phyloP scores from a whole-genome alignment of 2,888 invertebrate genomes.

The Neoitamus cyanurus region DNA sequence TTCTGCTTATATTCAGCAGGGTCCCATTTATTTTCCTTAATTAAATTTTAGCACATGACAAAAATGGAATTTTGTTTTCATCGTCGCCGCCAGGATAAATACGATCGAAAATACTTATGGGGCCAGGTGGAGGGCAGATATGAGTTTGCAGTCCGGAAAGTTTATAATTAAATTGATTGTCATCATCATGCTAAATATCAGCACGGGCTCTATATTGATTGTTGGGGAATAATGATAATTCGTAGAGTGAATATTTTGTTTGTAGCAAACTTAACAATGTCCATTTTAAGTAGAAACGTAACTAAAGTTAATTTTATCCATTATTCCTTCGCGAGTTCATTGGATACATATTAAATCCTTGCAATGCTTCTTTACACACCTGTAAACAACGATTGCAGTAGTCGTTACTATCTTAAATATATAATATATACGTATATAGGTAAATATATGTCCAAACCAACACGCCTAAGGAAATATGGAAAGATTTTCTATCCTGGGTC shows the following conservation, averaged over 20 bases:
- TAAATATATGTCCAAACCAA: no score
- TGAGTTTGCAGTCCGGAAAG: slow-evolving; percentile 11
- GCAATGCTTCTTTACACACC: no score
- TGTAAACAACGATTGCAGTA: no score
- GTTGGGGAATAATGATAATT: neutral
- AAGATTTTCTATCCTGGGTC: no score
- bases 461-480: no score
- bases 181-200: neutral
- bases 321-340: no score
- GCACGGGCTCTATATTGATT: neutral
- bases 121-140: neutral
- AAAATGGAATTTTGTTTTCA: slow-evolving; percentile 8
- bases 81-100: neutral
- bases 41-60: slow-evolving; percentile 32
- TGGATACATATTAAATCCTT: no score
- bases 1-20: neutral
- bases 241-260: neutral
- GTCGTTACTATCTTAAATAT: no score
- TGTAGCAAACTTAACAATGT: neutral
- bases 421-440: no score
- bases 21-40: slow-evolving; percentile 5
- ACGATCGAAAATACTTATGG: neutral
- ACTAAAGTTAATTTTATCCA: no score
- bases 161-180: slow-evolving; percentile 37
- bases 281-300: neutral